Conservation (phyloP, 1,140 invertebrate species). For the Branchinecta lindahli region DNA sequence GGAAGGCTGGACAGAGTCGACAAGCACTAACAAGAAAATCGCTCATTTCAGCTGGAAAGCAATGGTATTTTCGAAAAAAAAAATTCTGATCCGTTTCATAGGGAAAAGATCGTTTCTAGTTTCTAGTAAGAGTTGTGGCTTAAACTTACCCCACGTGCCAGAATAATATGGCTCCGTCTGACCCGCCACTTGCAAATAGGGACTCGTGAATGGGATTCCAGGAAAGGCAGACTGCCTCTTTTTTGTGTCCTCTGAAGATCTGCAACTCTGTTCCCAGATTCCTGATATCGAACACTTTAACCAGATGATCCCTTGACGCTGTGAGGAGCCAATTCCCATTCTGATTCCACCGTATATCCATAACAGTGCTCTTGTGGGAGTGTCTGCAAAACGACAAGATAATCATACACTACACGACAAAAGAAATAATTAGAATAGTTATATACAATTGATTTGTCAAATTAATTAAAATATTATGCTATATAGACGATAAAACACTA, state of each 20-base stretch:
- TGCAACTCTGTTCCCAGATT: constrained; percentile 87
- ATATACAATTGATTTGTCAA: too few relatives aligned
- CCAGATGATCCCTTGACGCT: constrained; percentile 87
- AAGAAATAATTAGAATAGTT: too few relatives aligned
- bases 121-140: too few relatives aligned
- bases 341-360: constrained; percentile 97
- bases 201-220: constrained; percentile 97
- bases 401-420: too few relatives aligned
- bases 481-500: too few relatives aligned
- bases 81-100: too few relatives aligned
- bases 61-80: too few relatives aligned
- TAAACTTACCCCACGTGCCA: constrained; percentile 91
- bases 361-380: constrained; percentile 97
- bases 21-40: too few relatives aligned
- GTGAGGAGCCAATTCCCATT: constrained; percentile 99
- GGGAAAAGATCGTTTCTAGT: too few relatives aligned
- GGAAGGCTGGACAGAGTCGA: too few relatives aligned
- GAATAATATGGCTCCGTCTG: constrained; percentile 92
- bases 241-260: constrained; percentile 94
- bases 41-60: too few relatives aligned
- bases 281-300: constrained; percentile 96
- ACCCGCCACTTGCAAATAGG: constrained; percentile 88
- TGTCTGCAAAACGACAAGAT: constrained; percentile 64
- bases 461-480: too few relatives aligned
- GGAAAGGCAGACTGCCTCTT: constrained; percentile 89